These are phyloP conservation scores for Nephrotoma appendiculata DNA, from an alignment of 2,888 invertebrate genomes.

Conservation along the genomic window DNA sequence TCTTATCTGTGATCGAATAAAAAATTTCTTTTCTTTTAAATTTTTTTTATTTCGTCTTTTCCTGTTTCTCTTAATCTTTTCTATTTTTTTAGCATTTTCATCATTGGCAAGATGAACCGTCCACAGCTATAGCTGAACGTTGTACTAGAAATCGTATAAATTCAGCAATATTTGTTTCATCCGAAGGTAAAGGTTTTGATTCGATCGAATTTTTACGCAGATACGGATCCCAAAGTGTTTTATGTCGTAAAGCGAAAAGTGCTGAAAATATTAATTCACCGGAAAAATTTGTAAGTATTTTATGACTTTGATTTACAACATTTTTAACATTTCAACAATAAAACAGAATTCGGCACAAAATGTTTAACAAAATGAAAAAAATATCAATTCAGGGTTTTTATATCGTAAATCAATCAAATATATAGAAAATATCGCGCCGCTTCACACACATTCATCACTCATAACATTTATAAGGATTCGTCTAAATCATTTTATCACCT, in stretches of 20 bases:
- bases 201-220: conserved; percentile 65
- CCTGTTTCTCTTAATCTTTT: background rate
- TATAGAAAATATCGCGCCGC: no score
- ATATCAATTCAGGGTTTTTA: no score
- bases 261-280: conserved; percentile 43
- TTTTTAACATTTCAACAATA: background rate
- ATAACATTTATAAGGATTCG: no score
- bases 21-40: background rate
- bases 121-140: conserved; percentile 45
- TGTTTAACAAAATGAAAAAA: no score
- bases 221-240: conserved; percentile 63
- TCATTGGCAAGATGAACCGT: conserved; percentile 51
- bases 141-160: conserved; percentile 61
- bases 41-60: background rate
- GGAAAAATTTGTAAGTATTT: conserved; percentile 1
- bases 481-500: no score
- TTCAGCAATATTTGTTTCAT: conserved; percentile 72
- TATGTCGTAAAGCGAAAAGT: conserved; percentile 67
- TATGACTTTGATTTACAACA: background rate
- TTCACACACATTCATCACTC: no score
- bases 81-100: conserved; percentile 27
- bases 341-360: background rate
- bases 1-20: no score
- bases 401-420: no score
- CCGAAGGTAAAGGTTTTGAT: conserved; percentile 59